These are phyloP conservation scores for Drosophila sordidapex DNA, from an alignment of 2,888 invertebrate species.

Conservation along the genomic window DNA sequence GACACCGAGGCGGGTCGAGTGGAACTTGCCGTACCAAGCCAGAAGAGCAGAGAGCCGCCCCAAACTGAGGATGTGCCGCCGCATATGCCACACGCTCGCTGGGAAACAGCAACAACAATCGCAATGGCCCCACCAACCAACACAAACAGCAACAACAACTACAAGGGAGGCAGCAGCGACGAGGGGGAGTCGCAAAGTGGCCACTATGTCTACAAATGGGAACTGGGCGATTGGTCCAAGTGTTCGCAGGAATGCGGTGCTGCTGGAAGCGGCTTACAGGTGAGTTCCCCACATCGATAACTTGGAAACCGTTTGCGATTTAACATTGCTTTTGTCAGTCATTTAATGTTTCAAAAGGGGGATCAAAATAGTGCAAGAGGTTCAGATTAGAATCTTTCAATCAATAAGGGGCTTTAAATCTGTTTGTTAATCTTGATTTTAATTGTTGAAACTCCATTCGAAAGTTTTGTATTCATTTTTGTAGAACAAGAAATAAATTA, in stretches of 20 bases:
- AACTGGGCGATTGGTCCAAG: conserved; percentile 93
- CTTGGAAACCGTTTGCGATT: neutral
- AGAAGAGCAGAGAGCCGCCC: neutral
- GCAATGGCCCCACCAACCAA: conserved; percentile 24
- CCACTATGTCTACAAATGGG: conserved; percentile 90
- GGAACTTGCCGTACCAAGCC: conserved; percentile 19
- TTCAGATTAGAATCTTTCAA: neutral
- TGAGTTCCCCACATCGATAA: conserved; percentile 62
- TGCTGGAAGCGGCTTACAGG: conserved; percentile 86
- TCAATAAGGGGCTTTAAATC: neutral
- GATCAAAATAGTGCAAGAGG: neutral
- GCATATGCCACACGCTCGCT: conserved; percentile 79
- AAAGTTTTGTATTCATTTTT: too few relatives aligned
- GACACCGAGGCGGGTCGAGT: conserved; percentile 53
- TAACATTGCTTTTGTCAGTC: neutral
- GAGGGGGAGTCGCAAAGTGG: conserved; percentile 76
- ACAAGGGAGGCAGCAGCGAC: conserved; percentile 20
- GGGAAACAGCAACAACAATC: conserved; percentile 69
- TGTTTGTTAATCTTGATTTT: neutral
- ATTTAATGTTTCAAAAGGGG: neutral
- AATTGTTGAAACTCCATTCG: neutral
- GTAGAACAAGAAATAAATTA: too few relatives aligned
- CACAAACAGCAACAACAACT: conserved; percentile 32
- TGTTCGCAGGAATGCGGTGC: conserved; percentile 94
- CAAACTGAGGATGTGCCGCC: conserved; percentile 50